A percentile compares a stretch with the other conserved stretches of the same genome.
Evolutionary conservation across 1,140 invertebrate genomes (phyloP).

Genomic region (Acromyrmex charruanus): DNA sequence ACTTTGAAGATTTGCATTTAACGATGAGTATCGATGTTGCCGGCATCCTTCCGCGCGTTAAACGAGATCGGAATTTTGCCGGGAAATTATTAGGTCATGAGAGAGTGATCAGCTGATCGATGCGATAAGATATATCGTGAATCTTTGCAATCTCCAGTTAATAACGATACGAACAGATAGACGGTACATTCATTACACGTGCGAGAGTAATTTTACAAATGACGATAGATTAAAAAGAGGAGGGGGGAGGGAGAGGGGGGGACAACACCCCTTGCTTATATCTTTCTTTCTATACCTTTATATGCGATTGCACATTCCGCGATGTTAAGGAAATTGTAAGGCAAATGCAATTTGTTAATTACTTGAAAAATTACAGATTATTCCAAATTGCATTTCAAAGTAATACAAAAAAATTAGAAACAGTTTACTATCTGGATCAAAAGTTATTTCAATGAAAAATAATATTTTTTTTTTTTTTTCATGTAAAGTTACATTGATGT

Average conservation of each 20-base stretch:
- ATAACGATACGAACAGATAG: background rate
- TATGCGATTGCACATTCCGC: background rate
- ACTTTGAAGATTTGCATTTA: background rate
- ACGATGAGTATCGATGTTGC: background rate
- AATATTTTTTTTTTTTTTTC: too few relatives aligned
- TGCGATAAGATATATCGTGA: background rate
- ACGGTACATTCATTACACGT: background rate
- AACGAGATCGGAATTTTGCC: background rate
- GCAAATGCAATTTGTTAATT: too few relatives aligned
- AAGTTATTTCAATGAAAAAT: too few relatives aligned
- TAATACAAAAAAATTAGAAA: too few relatives aligned
- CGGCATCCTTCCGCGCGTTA: background rate
- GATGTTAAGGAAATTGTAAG: too few relatives aligned
- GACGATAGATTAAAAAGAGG: slow-evolving; percentile 14
- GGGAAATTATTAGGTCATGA: slow-evolving; percentile 1
- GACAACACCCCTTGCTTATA: background rate
- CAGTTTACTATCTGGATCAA: too few relatives aligned
- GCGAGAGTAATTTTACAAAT: slow-evolving; percentile 30
- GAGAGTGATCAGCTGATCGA: slow-evolving; percentile 1
- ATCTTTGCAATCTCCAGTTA: background rate
- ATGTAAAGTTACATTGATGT: too few relatives aligned
- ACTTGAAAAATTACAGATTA: too few relatives aligned
- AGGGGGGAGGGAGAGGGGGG: background rate
- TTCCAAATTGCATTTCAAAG: too few relatives aligned
- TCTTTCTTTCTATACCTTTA: background rate